Conservation (phyloP, 2,797 vertebrate species). For the Phrynocephalus forsythii region DNA sequence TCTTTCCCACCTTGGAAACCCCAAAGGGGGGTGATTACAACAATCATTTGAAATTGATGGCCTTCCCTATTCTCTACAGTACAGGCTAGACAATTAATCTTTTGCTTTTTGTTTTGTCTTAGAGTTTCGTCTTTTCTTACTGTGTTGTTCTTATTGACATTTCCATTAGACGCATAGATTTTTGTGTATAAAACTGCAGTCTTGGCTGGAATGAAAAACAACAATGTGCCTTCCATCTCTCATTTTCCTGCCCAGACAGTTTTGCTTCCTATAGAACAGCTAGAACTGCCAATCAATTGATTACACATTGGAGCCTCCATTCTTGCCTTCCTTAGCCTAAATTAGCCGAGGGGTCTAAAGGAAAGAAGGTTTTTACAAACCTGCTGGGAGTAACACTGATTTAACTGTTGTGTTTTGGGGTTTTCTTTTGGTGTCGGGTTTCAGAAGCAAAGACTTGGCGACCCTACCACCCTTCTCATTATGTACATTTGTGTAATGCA, state of each 20-base stretch:
- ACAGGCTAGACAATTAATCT: background rate
- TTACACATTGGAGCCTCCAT: constrained; percentile 20
- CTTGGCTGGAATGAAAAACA: constrained; percentile 25
- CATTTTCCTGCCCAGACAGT: background rate
- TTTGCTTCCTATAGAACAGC: background rate
- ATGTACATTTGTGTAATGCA: constrained; percentile 53
- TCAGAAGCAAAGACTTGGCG: constrained; percentile 53
- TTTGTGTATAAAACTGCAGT: background rate
- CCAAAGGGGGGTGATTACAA: background rate
- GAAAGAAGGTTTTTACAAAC: constrained; percentile 18
- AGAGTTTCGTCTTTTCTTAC: background rate
- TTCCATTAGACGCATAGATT: background rate
- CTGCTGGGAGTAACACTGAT: constrained; percentile 46
- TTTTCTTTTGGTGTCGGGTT: constrained; percentile 44
- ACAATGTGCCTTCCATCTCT: background rate
- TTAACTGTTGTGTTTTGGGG: constrained; percentile 8
- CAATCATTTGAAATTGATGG: background rate
- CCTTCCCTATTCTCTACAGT: background rate
- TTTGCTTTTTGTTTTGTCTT: background rate
- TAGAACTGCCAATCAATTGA: constrained; percentile 31
- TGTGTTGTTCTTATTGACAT: constrained; percentile 1
- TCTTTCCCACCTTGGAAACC: background rate
- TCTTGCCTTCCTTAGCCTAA: constrained; percentile 38
- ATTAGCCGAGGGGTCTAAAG: constrained; percentile 45
- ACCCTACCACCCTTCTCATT: constrained; percentile 60